Base-by-base conservation (phyloP, 1,140 invertebrate species). In the Diabrotica undecimpunctata region DNA sequence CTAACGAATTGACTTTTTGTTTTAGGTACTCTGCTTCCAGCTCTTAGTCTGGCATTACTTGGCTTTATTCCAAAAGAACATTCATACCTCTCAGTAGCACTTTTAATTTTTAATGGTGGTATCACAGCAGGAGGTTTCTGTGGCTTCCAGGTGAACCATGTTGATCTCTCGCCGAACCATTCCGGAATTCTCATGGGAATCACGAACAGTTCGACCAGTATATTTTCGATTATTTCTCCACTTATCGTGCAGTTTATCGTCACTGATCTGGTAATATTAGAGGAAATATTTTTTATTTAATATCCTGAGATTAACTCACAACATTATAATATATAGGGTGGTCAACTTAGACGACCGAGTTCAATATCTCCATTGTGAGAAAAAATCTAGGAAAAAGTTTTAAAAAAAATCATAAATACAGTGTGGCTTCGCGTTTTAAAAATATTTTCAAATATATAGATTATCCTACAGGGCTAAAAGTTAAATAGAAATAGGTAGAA, bases 111-210 rank as follows among this genome's bases (percentile, higher is more conserved):
- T 7, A 88, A 89, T 14, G 90, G 94, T 10, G 87, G 89, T 0
- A 78, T 91, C 0, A 92, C 92, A 68, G 87, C 90, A 9, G 88
- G 88, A 11, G 82, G 86, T 25, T 90, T 87, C 64, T 87, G 89
- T 51, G 93, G 92, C 5, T 90, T 78, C 61, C 76, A 81, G 63
- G 76, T 85, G 5, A 91, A 90, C 72, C 87, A 90, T 72, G 82
- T 92, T 13, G 90, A 92, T 72, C 81, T 93, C 58, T 84, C 90
- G 0, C 88, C 87, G 7, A 88, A 87, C 77, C 86, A 83, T 78
- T 88, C 89, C 13, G 88, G 89, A n/a, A 84, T 84, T 0, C 76
- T 91, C 66, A 90, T 91, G 87, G 89, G 90, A 6, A 81, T 93
- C 12, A 90, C 89, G 46, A 94, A 93, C 76, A 87, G 89, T n/a